Evolutionary conservation across 2,888 invertebrate genomes (phyloP).

Genomic region (Lingula anatina): DNA sequence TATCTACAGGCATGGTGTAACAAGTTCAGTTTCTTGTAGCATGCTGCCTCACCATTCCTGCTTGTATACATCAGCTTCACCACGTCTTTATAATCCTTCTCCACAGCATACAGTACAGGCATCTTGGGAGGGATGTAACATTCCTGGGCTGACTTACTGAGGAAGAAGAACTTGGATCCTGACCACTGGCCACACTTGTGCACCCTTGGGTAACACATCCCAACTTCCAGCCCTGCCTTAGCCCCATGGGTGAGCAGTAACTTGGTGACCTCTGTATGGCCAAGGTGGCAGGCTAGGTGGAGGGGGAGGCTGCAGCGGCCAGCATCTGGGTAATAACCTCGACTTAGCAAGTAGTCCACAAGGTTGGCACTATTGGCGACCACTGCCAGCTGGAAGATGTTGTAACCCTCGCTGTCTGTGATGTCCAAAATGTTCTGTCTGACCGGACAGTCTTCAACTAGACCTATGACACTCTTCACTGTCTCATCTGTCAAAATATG

Average conservation of each 20-base stretch:
- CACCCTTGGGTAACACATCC: slow-evolving; percentile 72
- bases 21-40: slow-evolving; percentile 48
- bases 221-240: slow-evolving; percentile 63
- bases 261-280: slow-evolving; percentile 67
- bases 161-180: slow-evolving; percentile 27
- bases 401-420: slow-evolving; percentile 64
- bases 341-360: slow-evolving; percentile 51
- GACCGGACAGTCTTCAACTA: too few species aligned
- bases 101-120: slow-evolving; percentile 45
- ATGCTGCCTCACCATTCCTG: slow-evolving; percentile 29
- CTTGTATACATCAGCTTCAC: slow-evolving; percentile 18
- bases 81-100: slow-evolving; percentile 34
- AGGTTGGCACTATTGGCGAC: slow-evolving; percentile 68
- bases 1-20: slow-evolving; percentile 57
- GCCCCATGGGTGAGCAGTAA: slow-evolving; percentile 66
- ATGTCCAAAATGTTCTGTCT: slow-evolving; percentile 29
- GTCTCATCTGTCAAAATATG: too few species aligned
- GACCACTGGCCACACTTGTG: slow-evolving; percentile 53
- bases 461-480: too few species aligned
- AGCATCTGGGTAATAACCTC: slow-evolving; percentile 64
- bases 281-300: slow-evolving; percentile 70
- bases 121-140: slow-evolving; percentile 35
- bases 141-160: slow-evolving; percentile 39
- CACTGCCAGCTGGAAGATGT: slow-evolving; percentile 69
- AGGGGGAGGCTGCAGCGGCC: slow-evolving; percentile 71